These are phyloP conservation scores for Lathamus discolor DNA, from an alignment of 2,113 vertebrate genomes.

Conservation along the genomic window DNA sequence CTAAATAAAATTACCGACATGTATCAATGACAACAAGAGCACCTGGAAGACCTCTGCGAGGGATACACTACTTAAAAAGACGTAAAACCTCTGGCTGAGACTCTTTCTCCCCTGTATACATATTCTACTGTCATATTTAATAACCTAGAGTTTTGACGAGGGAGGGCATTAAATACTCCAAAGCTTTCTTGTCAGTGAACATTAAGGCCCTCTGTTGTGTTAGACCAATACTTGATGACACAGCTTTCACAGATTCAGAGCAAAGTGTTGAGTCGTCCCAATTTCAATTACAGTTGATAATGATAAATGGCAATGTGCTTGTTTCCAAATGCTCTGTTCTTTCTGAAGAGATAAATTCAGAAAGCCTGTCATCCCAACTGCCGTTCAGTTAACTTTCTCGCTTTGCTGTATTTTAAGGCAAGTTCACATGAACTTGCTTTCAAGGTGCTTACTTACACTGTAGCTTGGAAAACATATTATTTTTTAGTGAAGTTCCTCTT, in stretches of 20 bases:
- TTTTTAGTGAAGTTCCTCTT: background rate
- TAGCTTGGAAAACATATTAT: background rate
- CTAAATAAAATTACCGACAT: background rate
- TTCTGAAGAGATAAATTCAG: background rate
- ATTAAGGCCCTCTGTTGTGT: background rate
- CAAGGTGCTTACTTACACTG: background rate
- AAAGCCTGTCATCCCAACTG: background rate
- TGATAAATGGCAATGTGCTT: background rate
- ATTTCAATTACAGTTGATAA: constrained; percentile 19
- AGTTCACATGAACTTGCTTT: background rate
- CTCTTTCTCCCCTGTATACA: background rate
- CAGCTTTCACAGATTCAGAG: background rate
- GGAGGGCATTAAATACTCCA: background rate
- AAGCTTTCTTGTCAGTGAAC: constrained; percentile 10
- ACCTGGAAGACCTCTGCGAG: background rate
- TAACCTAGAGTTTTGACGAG: background rate
- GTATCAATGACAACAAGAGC: background rate
- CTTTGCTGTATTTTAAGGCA: background rate
- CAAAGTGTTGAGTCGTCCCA: background rate
- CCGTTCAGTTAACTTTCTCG: background rate
- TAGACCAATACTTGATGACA: constrained; percentile 12
- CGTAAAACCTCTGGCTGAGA: background rate
- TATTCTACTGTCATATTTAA: background rate
- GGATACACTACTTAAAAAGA: background rate
- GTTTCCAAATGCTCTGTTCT: background rate